Base-by-base conservation (phyloP, 2,113 vertebrate species). In the Acrocephalus kingi region DNA sequence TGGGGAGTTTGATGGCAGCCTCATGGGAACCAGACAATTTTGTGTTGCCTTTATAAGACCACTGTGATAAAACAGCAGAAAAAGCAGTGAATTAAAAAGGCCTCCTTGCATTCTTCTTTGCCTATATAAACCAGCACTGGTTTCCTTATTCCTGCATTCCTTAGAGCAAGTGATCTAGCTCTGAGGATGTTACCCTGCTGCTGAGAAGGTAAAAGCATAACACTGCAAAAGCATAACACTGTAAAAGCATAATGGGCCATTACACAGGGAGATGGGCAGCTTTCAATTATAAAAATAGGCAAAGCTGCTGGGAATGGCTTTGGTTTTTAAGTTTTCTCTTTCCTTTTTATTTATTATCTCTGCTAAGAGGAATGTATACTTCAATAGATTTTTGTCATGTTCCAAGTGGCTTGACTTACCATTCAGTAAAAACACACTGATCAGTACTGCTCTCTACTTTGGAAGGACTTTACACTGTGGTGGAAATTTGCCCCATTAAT, bases 401-500 rank as follows among this genome's bases (percentile, higher is more conserved):
- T 92, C 41, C 49, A 64, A 49, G 56, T 37, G 27, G 5, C n/a
- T 84, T 83, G 51, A 13, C 12, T 85, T 64, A 31, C 19, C 24
- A 31, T 83, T 55, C 35, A 31, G 43, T 41, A 46, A 90, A 86
- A 58, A 10, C 21, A 23, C 23, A 21, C 30, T 63, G 27, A 43
- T 69, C 25, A 4, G 15, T n/a, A 24, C 15, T 0, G 0, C 2
- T 22, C 13, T 85, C 19, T 63, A 2, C 23, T 63, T 78, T 22
- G 5, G 33, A 81, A 85, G 15, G 43, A 22, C 20, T 71, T 90
- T 49, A 78, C 7, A 13, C 15, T 67, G 24, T 13, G 45, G 52
- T 86, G 52, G 52, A 68, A 75, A 63, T 84, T 84, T 93, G 15
- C 56, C 51, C 9, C 84, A 86, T 93, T 66, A 76, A 89, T 22